Evolutionary conservation across 2,888 invertebrate species (phyloP), one percentile per base, ranked within the genome.

Genomic region (Brachyopa scutellaris): DNA sequence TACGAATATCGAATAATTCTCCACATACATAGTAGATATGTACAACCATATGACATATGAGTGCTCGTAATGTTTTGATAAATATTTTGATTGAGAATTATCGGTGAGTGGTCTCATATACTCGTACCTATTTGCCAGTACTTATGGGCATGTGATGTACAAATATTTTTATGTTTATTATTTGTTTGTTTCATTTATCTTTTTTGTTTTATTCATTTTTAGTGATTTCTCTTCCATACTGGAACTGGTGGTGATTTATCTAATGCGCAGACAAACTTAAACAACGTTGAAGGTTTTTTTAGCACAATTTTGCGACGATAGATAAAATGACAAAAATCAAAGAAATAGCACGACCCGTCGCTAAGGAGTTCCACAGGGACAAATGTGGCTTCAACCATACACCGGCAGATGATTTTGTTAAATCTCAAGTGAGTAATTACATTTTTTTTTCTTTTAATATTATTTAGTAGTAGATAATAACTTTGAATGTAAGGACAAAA

Each of bases 331-430:
- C 86, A 23, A 87, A 87, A 33, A 84, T 87, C 0, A 85, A 86
- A 57, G 77, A 85, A 55, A 85, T 90, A 21, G 85, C 89, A 3
- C 87, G 88, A 83, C 88, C 90, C 7, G 87, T 90, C 1, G 86
- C 86, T 49, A 90, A 89, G 62, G 90, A 90, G 82, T 88, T 90
- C 66, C 84, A 86, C 8, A 86, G 87, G 1, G 87, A 88, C 26
- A 87, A 88, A 53, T 90, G 90, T 78, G 89, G 90, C 5, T 90
- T 90, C 31, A 87, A 89, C 77, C 90, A 90, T 73, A 84, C 86
- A 40, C 87, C 88, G n/a, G 88, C 90, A 31, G 88, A 90, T 85
- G 88, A 89, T 82, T 90, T 90, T 84, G 89, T 90, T 31, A 89
- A 89, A 72, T 90, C 90, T 2, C 90, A 90, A 86, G 90, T 90